These are phyloP conservation scores for Australoheros scitulus DNA, from an alignment of 2,113 vertebrate species.

Conservation along the genomic window DNA sequence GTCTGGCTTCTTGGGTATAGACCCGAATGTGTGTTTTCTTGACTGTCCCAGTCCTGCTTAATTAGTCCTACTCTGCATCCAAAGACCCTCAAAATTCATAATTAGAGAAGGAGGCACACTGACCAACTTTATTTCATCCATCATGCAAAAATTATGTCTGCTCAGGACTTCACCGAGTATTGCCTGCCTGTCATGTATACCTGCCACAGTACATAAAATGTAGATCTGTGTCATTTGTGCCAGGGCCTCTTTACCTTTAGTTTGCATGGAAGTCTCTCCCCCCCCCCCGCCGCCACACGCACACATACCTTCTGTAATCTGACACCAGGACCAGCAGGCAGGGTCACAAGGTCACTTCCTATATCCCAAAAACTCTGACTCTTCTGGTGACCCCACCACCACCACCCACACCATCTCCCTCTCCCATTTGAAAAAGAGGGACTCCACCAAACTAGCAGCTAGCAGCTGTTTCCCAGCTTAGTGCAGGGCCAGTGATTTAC, in stretches of 20 bases:
- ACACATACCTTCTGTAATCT: slow-evolving; percentile 40
- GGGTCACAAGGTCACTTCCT: slow-evolving; percentile 98
- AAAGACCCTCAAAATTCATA: neutral
- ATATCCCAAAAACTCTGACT: slow-evolving; percentile 71
- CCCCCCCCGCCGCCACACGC: slow-evolving; percentile 5
- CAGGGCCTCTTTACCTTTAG: slow-evolving; percentile 47
- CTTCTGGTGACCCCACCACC: slow-evolving; percentile 46
- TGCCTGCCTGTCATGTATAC: slow-evolving; percentile 22
- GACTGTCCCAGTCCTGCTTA: neutral
- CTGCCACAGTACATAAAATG: slow-evolving; percentile 16
- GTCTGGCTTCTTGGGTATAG: neutral
- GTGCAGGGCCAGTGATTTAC: slow-evolving; percentile 92
- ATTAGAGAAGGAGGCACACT: neutral
- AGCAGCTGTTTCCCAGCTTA: slow-evolving; percentile 96
- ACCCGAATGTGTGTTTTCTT: neutral
- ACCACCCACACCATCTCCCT: neutral
- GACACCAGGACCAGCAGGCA: slow-evolving; percentile 87
- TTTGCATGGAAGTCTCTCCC: slow-evolving; percentile 31
- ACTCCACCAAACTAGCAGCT: slow-evolving; percentile 84
- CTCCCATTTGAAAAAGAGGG: slow-evolving; percentile 77
- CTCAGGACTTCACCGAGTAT: neutral
- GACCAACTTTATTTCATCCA: slow-evolving; percentile 1
- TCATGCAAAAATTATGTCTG: neutral
- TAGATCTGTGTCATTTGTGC: slow-evolving; percentile 30
- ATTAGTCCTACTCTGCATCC: neutral